Conservation (phyloP, 2,888 invertebrate genomes). For the Alsophila aescularia region DNA sequence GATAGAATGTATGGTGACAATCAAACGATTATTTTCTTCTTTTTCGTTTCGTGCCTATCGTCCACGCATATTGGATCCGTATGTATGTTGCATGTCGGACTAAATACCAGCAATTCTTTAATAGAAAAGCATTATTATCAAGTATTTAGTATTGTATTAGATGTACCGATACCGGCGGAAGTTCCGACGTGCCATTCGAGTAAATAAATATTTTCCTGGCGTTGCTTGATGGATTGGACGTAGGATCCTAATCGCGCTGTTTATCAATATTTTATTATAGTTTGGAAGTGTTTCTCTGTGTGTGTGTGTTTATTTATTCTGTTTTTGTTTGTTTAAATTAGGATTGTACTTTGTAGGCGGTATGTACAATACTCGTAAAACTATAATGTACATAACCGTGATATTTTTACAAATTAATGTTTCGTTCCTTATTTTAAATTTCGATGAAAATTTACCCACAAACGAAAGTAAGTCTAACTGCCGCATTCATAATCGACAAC, state of each 20-base stretch:
- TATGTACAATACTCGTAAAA: no score
- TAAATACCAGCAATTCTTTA: constrained; percentile 28
- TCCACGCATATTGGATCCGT: no score
- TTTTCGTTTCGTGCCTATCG: no score
- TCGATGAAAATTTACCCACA: no score
- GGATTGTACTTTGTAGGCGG: no score
- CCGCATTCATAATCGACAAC: no score
- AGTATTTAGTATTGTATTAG: constrained; percentile 34
- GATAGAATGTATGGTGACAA: no score
- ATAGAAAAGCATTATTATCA: constrained; percentile 47
- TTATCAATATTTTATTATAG: constrained; percentile 66
- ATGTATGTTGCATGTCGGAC: constrained; percentile 29
- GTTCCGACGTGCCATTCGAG: constrained; percentile 51
- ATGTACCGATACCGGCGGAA: constrained; percentile 58
- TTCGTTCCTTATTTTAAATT: no score
- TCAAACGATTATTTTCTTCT: no score
- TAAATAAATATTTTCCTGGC: constrained; percentile 69
- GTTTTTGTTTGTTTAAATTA: not conserved
- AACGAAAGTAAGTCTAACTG: no score
- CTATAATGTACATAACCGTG: no score
- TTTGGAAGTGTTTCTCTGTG: constrained; percentile 6
- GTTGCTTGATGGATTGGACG: constrained; percentile 67
- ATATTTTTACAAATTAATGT: no score
- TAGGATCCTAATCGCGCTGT: constrained; percentile 59
- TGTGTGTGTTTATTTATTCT: not conserved